Evolutionary conservation across 2,113 vertebrate species (phyloP), one percentile per base, ranked within the genome.

Genomic region (Ceyx cyanopectus): DNA sequence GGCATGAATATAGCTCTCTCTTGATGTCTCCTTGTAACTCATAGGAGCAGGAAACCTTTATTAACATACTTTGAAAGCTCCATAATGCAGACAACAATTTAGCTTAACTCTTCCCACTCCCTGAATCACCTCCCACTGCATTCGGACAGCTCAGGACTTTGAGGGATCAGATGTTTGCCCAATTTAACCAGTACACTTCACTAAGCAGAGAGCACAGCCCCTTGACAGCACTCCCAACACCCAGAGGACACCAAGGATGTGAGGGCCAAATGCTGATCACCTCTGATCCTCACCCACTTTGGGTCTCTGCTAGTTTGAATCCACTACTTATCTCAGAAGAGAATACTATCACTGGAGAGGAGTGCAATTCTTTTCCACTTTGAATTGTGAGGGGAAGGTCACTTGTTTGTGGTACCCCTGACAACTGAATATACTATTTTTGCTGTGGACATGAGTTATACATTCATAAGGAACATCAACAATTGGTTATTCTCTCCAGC

Each of bases 1-100:
- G 24, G 50, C 27, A 70, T 34, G 12, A 91, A 79, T 26, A 43
- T 30, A 92, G 37, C 51, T 73, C 24, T 32, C 46, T 82, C 37
- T 14, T 18, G 30, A 81, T 37, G 32, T 70, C 73, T 86, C 72
- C 76, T 80, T 46, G 2, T 37, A 92, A 85, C 24, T 66, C 68
- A 58, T 85, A 53, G 57, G 34, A 86, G 68, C 40, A 84, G 53
- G 58, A 93, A 86, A 85, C 61, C 50, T 85, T 79, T 95, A 62
- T 79, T 57, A 92, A 81, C 70, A 37, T 41, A 89, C 37, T 90
- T 87, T 91, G 77, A 95, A 79, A 94, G 48, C 40, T 87, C 23
- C 62, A 81, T 57, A 93, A 93, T 20, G 66, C 62, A 87, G 41
- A 61, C 53, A 53, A 68, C 78, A 76, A 79, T 58, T 70, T 73